These are phyloP conservation scores for Ptyas mucosa DNA, from an alignment of 2,113 vertebrate genomes.

Conservation along the genomic window DNA sequence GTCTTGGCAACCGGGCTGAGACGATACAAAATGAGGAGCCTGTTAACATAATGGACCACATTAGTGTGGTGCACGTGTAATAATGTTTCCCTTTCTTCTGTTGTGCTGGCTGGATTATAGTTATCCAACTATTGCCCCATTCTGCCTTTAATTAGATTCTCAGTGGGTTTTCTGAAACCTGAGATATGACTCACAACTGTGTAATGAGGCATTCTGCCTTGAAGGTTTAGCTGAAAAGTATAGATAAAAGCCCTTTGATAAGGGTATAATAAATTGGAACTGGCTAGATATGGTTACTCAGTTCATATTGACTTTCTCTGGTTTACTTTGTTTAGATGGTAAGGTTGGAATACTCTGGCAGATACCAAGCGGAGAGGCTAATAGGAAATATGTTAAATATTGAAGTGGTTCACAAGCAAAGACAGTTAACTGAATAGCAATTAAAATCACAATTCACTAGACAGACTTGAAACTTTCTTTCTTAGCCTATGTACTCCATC, in stretches of 20 bases:
- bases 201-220: slow-evolving; percentile 27
- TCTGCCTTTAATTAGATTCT: slow-evolving; percentile 41
- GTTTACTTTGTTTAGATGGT: background rate
- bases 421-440: background rate
- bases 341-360: background rate
- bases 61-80: slow-evolving; percentile 19
- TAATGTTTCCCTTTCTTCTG: slow-evolving; percentile 2
- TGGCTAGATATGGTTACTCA: background rate
- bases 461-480: background rate
- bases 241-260: slow-evolving; percentile 23
- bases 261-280: background rate
- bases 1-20: background rate
- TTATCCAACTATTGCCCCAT: slow-evolving; percentile 12
- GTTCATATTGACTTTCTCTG: slow-evolving; percentile 13
- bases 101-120: slow-evolving; percentile 31
- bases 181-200: slow-evolving; percentile 33
- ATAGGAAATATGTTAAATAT: background rate
- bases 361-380: background rate
- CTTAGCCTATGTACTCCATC: background rate
- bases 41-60: slow-evolving; percentile 25
- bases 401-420: background rate
- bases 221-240: slow-evolving; percentile 15
- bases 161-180: slow-evolving; percentile 28
- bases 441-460: background rate
- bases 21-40: slow-evolving; percentile 7